Percentiles rank a stretch among this genome's conserved stretches.
Conservation (phyloP, 1,140 invertebrate genomes). For the Zaprionus africanus region DNA sequence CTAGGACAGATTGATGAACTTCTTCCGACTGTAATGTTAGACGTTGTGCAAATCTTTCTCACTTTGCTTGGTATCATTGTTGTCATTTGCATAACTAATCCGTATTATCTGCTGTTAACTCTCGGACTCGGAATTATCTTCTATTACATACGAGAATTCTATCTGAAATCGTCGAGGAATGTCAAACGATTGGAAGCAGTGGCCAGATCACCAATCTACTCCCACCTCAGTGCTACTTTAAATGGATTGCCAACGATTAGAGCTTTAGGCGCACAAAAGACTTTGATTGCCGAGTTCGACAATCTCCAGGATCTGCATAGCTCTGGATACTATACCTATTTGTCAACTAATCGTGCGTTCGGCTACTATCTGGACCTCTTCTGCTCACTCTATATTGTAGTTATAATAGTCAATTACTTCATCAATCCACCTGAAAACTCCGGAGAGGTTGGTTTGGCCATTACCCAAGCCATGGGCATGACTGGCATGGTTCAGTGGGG, state of each 20-base stretch:
- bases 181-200: slow-evolving; percentile 94
- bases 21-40: slow-evolving; percentile 91
- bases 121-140: slow-evolving; percentile 89
- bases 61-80: slow-evolving; percentile 87
- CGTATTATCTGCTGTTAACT: slow-evolving; percentile 90
- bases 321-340: slow-evolving; percentile 90
- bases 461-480: slow-evolving; percentile 92
- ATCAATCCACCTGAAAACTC: slow-evolving; percentile 84
- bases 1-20: slow-evolving; percentile 93
- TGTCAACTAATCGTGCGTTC: slow-evolving; percentile 92
- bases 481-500: slow-evolving; percentile 88
- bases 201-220: slow-evolving; percentile 90
- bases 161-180: slow-evolving; percentile 92
- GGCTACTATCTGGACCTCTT: slow-evolving; percentile 90
- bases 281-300: slow-evolving; percentile 88
- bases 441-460: slow-evolving; percentile 91
- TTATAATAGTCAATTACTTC: slow-evolving; percentile 86
- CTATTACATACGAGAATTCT: slow-evolving; percentile 90
- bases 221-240: slow-evolving; percentile 90
- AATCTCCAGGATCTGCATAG: slow-evolving; percentile 88
- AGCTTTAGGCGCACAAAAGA: slow-evolving; percentile 86
- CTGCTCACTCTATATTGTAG: slow-evolving; percentile 88
- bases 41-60: slow-evolving; percentile 90
- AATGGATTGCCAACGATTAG: slow-evolving; percentile 91
- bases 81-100: slow-evolving; percentile 90